A percentile compares a stretch with the other conserved stretches of the same genome.
These are phyloP conservation scores for Exaiptasia diaphana DNA, from an alignment of 64 coral and sea anemone genomes.

Conservation along the genomic window DNA sequence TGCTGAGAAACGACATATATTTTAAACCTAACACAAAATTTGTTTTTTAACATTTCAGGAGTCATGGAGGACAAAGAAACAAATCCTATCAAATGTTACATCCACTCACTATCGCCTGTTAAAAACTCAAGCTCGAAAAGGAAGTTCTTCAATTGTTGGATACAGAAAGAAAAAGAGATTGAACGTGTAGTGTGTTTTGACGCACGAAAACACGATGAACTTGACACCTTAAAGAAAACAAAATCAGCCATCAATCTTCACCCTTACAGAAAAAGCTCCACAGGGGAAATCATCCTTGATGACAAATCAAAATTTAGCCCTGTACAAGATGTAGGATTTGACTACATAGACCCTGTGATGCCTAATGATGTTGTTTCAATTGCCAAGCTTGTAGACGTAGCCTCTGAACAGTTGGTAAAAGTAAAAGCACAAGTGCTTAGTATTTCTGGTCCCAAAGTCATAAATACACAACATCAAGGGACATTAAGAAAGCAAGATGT, in stretches of 20 bases:
- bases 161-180: background rate
- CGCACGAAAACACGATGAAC: background rate
- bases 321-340: background rate
- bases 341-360: background rate
- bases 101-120: background rate
- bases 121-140: background rate
- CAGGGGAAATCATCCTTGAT: background rate
- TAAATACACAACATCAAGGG: conserved; percentile 27
- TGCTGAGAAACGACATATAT: too few relatives aligned
- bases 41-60: background rate
- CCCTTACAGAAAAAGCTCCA: background rate
- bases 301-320: background rate
- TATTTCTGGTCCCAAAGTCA: conserved; percentile 6
- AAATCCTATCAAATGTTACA: background rate
- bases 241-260: background rate
- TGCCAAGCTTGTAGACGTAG: background rate
- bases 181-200: background rate
- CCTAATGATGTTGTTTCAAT: background rate
- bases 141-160: background rate
- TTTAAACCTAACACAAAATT: too few relatives aligned
- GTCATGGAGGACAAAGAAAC: background rate
- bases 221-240: background rate
- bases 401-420: background rate
- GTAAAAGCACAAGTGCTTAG: conserved; percentile 24
- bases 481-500: conserved; percentile 26